Evolutionary conservation across 2,888 invertebrate species (phyloP).

Genomic region (Dendrolimus houi): DNA sequence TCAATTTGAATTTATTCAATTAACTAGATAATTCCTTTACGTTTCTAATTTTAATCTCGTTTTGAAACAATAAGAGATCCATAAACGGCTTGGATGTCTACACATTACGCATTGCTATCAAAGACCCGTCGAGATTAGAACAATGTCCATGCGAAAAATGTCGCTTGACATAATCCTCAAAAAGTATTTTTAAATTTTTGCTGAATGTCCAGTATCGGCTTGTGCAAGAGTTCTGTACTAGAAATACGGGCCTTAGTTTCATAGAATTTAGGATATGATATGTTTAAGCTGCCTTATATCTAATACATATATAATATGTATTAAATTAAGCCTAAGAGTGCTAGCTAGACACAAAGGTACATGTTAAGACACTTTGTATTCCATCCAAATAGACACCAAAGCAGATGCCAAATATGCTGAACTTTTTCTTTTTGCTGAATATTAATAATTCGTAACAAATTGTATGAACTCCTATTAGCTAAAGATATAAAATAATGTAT

Average conservation of each 20-base stretch:
- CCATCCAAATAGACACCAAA: conserved; percentile 33
- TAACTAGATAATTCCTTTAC: no score
- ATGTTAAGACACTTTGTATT: conserved; percentile 66
- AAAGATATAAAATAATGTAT: conserved; percentile 65
- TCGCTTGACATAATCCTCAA: no score
- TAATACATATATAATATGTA: conserved; percentile 45
- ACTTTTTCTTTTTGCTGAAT: conserved; percentile 62
- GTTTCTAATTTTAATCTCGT: no score
- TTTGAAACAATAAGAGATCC: no score
- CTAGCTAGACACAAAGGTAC: conserved; percentile 65
- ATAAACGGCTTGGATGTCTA: no score
- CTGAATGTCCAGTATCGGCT: no score
- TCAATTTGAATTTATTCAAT: no score
- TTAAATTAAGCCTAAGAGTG: conserved; percentile 17
- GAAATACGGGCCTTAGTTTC: conserved; percentile 13
- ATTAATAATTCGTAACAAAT: conserved; percentile 54
- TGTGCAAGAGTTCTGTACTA: conserved; percentile 2
- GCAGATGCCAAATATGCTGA: conserved; percentile 49
- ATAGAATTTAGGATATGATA: conserved; percentile 26
- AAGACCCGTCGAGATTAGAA: no score
- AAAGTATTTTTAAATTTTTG: no score
- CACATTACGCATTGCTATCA: no score
- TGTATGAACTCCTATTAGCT: conserved; percentile 60
- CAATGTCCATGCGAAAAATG: no score
- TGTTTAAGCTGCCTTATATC: conserved; percentile 28